These are phyloP conservation scores for Neolamprologus cancellatus DNA, from an alignment of 2,113 vertebrate species.

Conservation along the genomic window DNA sequence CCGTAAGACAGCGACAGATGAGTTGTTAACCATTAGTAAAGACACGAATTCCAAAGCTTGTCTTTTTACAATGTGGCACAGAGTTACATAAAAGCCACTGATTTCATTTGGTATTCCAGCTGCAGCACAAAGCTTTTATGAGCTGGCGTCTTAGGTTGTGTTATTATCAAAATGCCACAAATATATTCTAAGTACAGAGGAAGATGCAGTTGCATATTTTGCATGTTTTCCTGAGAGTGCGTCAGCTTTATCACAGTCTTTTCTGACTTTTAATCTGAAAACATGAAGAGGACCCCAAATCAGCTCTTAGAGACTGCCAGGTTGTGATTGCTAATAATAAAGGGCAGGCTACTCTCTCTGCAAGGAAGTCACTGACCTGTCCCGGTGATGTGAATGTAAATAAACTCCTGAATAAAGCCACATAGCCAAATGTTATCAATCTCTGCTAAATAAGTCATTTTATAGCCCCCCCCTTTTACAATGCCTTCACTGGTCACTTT, in stretches of 20 bases:
- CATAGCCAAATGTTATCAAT: conserved; percentile 55
- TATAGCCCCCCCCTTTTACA: conserved; percentile 16
- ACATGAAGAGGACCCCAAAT: neutral
- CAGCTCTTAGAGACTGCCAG: neutral
- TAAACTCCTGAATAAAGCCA: conserved; percentile 49
- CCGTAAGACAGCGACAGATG: neutral
- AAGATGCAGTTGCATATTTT: neutral
- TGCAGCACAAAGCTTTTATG: neutral
- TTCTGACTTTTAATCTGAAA: neutral
- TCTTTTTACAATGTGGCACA: neutral
- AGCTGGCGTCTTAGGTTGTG: neutral
- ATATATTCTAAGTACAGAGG: neutral
- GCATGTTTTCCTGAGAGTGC: neutral
- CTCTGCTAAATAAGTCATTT: conserved; percentile 20
- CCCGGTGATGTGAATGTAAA: conserved; percentile 50
- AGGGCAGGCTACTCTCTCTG: conserved; percentile 22
- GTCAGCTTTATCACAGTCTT: neutral
- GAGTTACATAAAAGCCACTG: neutral
- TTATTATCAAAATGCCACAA: neutral
- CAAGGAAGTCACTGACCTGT: conserved; percentile 8
- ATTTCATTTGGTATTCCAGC: neutral
- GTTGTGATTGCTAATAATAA: conserved; percentile 14
- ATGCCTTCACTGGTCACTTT: conserved; percentile 18
- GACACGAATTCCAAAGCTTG: neutral
- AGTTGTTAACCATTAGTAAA: neutral